Percentiles rank a stretch among this genome's conserved stretches.
These are phyloP conservation scores for Drosophila kanekoi DNA, from an alignment of 2,888 invertebrate species.

Conservation along the genomic window DNA sequence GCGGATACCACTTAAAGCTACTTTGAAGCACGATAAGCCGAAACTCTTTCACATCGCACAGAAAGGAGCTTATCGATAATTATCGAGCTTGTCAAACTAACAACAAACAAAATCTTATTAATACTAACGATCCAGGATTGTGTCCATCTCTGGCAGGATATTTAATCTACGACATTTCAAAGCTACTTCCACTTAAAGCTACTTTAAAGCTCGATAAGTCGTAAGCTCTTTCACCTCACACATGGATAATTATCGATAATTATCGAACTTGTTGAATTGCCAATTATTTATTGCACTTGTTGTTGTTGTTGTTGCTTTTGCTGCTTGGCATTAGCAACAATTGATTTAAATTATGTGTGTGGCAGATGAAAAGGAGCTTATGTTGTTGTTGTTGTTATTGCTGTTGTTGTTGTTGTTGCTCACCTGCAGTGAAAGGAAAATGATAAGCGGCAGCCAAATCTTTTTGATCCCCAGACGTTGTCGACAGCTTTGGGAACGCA, in stretches of 20 bases:
- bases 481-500: conserved; percentile 47
- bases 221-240: conserved; percentile 46
- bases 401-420: conserved; percentile 46
- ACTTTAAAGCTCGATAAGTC: conserved; percentile 1
- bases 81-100: conserved; percentile 19
- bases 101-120: too few species aligned
- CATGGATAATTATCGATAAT: conserved; percentile 43
- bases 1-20: conserved; percentile 1
- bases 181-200: conserved; percentile 4
- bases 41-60: conserved; percentile 42
- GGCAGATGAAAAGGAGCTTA: conserved; percentile 26
- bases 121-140: too few species aligned
- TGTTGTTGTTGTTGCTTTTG: conserved; percentile 38
- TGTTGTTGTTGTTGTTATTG: conserved; percentile 2
- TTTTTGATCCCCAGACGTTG: conserved; percentile 80
- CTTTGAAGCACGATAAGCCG: conserved; percentile 9
- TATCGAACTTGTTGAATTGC: conserved; percentile 32
- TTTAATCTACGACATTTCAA: neutral
- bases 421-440: conserved; percentile 84
- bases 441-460: conserved; percentile 83
- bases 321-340: conserved; percentile 38
- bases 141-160: too few species aligned
- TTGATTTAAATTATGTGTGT: conserved; percentile 52
- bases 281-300: conserved; percentile 29
- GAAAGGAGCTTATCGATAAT: conserved; percentile 32